Conservation (phyloP, 2,888 invertebrate species). For the Globia sparganii region DNA sequence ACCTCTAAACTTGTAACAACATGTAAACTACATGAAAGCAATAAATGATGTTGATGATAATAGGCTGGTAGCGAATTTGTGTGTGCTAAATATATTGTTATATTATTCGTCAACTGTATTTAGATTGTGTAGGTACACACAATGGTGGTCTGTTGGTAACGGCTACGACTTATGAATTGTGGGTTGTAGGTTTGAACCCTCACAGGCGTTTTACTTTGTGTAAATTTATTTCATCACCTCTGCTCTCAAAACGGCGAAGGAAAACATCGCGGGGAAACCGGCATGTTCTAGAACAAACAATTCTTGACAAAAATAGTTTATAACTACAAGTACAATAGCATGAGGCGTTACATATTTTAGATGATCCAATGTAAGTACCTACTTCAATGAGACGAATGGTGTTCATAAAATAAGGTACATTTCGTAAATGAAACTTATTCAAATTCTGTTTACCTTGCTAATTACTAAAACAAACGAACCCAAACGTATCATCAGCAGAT, state of each 20-base stretch:
- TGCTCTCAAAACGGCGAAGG: too few relatives aligned
- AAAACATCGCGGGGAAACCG: too few relatives aligned
- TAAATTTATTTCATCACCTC: too few relatives aligned
- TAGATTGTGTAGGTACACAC: not conserved
- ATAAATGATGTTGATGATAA: too few relatives aligned
- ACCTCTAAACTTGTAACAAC: too few relatives aligned
- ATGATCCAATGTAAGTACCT: not conserved
- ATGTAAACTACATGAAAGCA: too few relatives aligned
- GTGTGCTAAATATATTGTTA: not conserved
- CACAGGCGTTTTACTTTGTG: too few relatives aligned
- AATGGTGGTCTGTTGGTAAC: not conserved
- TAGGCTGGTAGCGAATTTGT: not conserved
- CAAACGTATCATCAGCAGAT: constrained; percentile 11
- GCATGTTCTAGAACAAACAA: not conserved
- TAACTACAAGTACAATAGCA: not conserved
- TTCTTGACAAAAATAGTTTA: not conserved
- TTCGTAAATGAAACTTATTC: constrained; percentile 22
- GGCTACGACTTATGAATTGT: not conserved
- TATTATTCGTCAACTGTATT: not conserved
- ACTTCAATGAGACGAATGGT: not conserved
- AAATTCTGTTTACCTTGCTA: constrained; percentile 15
- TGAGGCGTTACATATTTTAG: not conserved
- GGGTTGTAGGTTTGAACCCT: not conserved
- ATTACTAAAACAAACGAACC: constrained; percentile 23
- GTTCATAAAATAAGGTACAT: not conserved